Conservation (phyloP, 2,888 invertebrate genomes). For the Pammene aurita region DNA sequence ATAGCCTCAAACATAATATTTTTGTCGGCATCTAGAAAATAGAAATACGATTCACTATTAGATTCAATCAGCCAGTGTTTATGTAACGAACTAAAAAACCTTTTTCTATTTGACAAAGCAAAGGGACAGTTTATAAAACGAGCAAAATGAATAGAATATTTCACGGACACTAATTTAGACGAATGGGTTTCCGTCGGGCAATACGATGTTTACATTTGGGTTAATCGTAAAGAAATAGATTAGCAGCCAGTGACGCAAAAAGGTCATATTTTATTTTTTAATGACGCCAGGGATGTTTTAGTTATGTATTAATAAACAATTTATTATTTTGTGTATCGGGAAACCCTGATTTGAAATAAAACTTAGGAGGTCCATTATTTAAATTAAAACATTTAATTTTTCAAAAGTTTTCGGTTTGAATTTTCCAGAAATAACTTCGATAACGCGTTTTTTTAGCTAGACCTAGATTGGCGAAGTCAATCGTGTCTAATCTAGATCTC, state of each 20-base stretch:
- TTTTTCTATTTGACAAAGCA: constrained; percentile 2
- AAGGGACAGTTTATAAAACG: constrained; percentile 11
- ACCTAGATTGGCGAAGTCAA: not conserved
- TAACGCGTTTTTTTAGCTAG: too few species aligned
- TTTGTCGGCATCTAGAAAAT: too few species aligned
- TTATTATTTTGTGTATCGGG: not conserved
- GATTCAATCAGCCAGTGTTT: too few species aligned
- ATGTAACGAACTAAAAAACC: not conserved
- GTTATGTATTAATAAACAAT: not conserved
- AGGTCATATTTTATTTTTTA: constrained; percentile 25
- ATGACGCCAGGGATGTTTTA: constrained; percentile 9
- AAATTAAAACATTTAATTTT: too few species aligned
- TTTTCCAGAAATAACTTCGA: too few species aligned
- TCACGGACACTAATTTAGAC: constrained; percentile 29
- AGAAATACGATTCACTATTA: too few species aligned
- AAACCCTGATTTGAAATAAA: too few species aligned
- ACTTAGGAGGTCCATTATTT: too few species aligned
- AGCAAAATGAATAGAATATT: constrained; percentile 19
- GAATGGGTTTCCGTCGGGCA: constrained; percentile 12
- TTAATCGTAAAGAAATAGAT: constrained; percentile 28
- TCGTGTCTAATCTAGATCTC: not conserved
- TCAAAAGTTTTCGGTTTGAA: too few species aligned
- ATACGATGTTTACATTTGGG: constrained; percentile 27
- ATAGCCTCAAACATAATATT: too few species aligned
- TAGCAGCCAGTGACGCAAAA: constrained; percentile 18